Evolutionary conservation across 2,888 invertebrate genomes (phyloP), one percentile per base, ranked within the genome.

Genomic region (Drosophila austrosaltans): DNA sequence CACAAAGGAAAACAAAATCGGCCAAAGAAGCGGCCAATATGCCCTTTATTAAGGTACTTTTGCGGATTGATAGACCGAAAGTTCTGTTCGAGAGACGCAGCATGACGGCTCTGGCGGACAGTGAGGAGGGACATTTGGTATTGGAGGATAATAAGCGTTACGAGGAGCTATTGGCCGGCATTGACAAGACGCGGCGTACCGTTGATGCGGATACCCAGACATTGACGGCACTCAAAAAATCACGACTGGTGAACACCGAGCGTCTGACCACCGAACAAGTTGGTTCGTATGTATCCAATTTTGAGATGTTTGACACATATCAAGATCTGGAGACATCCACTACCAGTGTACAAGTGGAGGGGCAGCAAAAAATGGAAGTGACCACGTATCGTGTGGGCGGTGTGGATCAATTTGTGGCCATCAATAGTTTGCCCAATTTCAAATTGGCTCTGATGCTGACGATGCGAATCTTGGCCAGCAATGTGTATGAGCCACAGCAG

Each of bases 261-360:
- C 92, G 93, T 28, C 93, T 93, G 0, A 92, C 93, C 64, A 94
- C 93, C 66, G 93, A 92, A 63, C 94, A 95, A 82, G 93, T 93
- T 2, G 93, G 93, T 1, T 93, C 95, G 0, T 96, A 95, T 87
- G 96, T 96, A 0, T 96, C 96, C 0, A 93, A 95, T 85, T 97
- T 96, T 94, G 96, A 96, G 79, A 96, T 96, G 95, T 94, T 94
- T 81, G 96, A 96, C 85, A 95, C 95, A 0, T 96, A 94, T 78
- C 93, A 93, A 5, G 92, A 92, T 58, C 82, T 94, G 36, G 93
- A 93, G n/a, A 83, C 86, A 1, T 82, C 85, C 1, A 89, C 89
- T 0, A 89, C 90, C 48, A 90, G 87, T 39, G 77, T 91, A 0
- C 82, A 89, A 30, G 77, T 91, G 56, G 92, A 93, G 8, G 94